Percentiles rank a stretch among this genome's conserved stretches.
These are phyloP conservation scores for Drosophila kikkawai DNA, from an alignment of 1,140 invertebrate genomes.

Conservation along the genomic window DNA sequence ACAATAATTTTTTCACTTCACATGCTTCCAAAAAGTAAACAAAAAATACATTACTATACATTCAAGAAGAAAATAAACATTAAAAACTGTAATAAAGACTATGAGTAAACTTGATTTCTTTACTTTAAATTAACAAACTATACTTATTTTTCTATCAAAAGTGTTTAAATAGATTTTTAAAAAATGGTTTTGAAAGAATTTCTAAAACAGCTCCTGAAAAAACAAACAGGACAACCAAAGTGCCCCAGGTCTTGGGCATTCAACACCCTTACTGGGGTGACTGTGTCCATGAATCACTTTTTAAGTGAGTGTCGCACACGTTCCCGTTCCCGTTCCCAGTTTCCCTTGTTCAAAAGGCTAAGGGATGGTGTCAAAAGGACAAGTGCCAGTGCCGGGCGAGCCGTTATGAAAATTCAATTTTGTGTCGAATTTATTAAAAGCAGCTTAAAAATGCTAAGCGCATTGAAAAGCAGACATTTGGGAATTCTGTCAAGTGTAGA, in stretches of 20 bases:
- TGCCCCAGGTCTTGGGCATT: conserved; percentile 11
- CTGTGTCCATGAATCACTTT: conserved; percentile 77
- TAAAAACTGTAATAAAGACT: background rate
- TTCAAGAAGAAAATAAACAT: too few relatives aligned
- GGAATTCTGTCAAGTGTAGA: conserved; percentile 74
- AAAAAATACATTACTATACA: too few relatives aligned
- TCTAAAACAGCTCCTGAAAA: conserved; percentile 2
- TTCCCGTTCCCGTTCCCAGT: conserved; percentile 9
- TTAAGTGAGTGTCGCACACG: conserved; percentile 74
- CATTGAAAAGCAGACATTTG: conserved; percentile 80
- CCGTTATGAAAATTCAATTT: conserved; percentile 84
- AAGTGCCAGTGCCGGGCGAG: conserved; percentile 56
- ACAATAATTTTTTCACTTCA: background rate
- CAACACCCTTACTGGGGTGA: conserved; percentile 55
- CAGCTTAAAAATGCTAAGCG: conserved; percentile 80
- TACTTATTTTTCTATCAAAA: background rate
- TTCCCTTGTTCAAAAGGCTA: conserved; percentile 4
- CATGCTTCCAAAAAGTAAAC: too few relatives aligned
- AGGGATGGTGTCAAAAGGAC: conserved; percentile 74
- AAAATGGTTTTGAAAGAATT: background rate
- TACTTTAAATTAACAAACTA: background rate
- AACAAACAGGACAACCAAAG: conserved; percentile 9
- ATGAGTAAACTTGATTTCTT: background rate
- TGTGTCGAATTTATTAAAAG: conserved; percentile 84
- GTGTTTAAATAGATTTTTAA: background rate